These are phyloP conservation scores for Poeciliopsis prolifica DNA, from an alignment of 2,113 vertebrate species.

Conservation along the genomic window DNA sequence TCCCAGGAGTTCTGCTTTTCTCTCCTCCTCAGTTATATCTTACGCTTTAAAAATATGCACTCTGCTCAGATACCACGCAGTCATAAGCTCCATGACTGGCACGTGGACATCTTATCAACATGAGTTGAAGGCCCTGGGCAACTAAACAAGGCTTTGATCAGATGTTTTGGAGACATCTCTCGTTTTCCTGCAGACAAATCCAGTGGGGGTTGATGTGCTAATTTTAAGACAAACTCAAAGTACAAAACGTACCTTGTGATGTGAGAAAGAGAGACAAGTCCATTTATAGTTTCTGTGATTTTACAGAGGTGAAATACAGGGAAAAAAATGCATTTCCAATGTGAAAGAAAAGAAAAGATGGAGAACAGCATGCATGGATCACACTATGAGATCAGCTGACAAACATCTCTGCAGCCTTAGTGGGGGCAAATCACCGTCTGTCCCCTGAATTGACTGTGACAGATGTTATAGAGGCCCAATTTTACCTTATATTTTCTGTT, in stretches of 20 bases:
- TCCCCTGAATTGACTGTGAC: constrained; percentile 50
- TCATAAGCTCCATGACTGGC: constrained; percentile 66
- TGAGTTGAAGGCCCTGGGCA: constrained; percentile 61
- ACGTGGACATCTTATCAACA: constrained; percentile 68
- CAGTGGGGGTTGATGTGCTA: constrained; percentile 61
- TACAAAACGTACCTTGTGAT: constrained; percentile 55
- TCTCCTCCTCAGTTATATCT: constrained; percentile 50
- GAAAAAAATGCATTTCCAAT: constrained; percentile 21
- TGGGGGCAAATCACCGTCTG: constrained; percentile 52
- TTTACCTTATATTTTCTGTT: constrained; percentile 49
- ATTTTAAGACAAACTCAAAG: constrained; percentile 64
- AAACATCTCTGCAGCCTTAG: constrained; percentile 53
- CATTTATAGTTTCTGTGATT: constrained; percentile 26
- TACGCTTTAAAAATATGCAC: constrained; percentile 77
- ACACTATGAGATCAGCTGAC: constrained; percentile 61
- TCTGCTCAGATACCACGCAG: constrained; percentile 69
- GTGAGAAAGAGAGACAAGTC: constrained; percentile 31
- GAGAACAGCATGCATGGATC: constrained; percentile 41
- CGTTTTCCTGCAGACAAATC: constrained; percentile 72
- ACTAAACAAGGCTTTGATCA: constrained; percentile 69
- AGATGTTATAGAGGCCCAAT: constrained; percentile 65
- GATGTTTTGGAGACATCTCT: constrained; percentile 68
- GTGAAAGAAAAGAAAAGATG: constrained; percentile 18
- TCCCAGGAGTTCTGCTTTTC: constrained; percentile 44
- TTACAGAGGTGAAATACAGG: constrained; percentile 38